A percentile compares a stretch with the other conserved stretches of the same genome.
These are phyloP conservation scores for Drosophila subobscura DNA, from an alignment of 1,140 invertebrate species.

Conservation along the genomic window DNA sequence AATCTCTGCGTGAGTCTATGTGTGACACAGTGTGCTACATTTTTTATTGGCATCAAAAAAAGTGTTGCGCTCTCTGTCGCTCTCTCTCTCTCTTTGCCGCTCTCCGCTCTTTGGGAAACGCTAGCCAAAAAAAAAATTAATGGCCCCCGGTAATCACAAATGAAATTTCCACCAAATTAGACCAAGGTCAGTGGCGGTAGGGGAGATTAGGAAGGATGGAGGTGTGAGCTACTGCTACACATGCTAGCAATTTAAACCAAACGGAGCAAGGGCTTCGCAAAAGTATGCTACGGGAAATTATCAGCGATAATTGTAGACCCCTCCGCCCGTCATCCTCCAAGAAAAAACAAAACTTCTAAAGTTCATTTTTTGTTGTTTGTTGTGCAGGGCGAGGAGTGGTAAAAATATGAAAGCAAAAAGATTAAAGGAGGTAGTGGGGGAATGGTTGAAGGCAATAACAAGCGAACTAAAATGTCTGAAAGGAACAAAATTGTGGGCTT, in stretches of 20 bases:
- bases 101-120: too few relatives aligned
- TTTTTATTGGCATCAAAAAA: constrained; percentile 66
- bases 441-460: constrained; percentile 51
- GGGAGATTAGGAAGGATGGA: constrained; percentile 19
- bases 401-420: constrained; percentile 1
- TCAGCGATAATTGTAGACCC: constrained; percentile 53
- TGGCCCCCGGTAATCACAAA: not conserved
- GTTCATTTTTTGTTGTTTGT: constrained; percentile 51
- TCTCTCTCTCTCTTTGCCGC: too few relatives aligned
- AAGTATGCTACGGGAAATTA: constrained; percentile 73
- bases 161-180: constrained; percentile 9
- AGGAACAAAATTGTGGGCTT: constrained; percentile 13
- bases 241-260: constrained; percentile 67
- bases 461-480: too few relatives aligned
- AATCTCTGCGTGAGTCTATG: constrained; percentile 24
- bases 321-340: not conserved
- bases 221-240: constrained; percentile 37
- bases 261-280: constrained; percentile 28
- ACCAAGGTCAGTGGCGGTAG: constrained; percentile 31
- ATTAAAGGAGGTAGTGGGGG: not conserved
- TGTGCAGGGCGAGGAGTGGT: constrained; percentile 6
- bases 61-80: too few relatives aligned
- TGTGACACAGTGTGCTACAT: constrained; percentile 79
- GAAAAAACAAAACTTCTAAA: constrained; percentile 56
- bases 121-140: not conserved